A percentile compares a stretch with the other conserved stretches of the same genome.
These are phyloP conservation scores for Cremastinae sp. DNA, from an alignment of 2,888 invertebrate genomes.

Conservation along the genomic window DNA sequence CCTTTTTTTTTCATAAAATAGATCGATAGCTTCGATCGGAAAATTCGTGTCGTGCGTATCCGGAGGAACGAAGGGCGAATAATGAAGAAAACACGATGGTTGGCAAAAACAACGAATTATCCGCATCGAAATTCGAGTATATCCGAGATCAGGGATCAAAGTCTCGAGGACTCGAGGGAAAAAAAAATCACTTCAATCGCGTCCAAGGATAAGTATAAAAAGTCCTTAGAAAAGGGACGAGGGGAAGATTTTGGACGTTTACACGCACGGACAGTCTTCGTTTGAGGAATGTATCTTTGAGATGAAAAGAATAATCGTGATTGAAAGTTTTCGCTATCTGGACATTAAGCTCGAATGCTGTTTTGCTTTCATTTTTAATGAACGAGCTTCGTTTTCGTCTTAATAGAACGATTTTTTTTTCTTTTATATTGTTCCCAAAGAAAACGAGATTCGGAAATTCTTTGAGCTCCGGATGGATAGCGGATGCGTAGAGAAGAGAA, in stretches of 20 bases:
- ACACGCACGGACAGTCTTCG: slow-evolving; percentile 72
- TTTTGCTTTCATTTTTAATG: background rate
- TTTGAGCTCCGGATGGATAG: background rate
- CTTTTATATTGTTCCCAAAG: background rate
- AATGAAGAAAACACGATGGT: slow-evolving; percentile 22
- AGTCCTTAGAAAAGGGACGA: slow-evolving; percentile 23
- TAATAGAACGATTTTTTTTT: slow-evolving; percentile 47
- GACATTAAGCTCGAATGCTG: background rate
- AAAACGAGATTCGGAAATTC: slow-evolving; percentile 11
- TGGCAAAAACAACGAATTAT: slow-evolving; percentile 36
- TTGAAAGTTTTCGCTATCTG: slow-evolving; percentile 62
- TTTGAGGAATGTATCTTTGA: slow-evolving; percentile 74
- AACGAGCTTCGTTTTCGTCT: slow-evolving; percentile 24
- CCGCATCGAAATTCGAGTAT: slow-evolving; percentile 39
- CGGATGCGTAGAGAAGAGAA: too few relatives aligned
- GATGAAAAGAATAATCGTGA: slow-evolving; percentile 65
- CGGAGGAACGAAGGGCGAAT: slow-evolving; percentile 29
- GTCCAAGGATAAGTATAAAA: slow-evolving; percentile 47
- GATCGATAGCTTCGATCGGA: slow-evolving; percentile 43
- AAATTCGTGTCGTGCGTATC: slow-evolving; percentile 35
- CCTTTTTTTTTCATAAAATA: slow-evolving; percentile 35
- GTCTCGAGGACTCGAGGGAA: slow-evolving; percentile 42
- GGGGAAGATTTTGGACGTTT: slow-evolving; percentile 28
- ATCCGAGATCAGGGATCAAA: slow-evolving; percentile 13
- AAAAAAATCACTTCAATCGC: slow-evolving; percentile 14